Base-by-base conservation (phyloP, 2,113 vertebrate genomes). In the Pao palembangensis region DNA sequence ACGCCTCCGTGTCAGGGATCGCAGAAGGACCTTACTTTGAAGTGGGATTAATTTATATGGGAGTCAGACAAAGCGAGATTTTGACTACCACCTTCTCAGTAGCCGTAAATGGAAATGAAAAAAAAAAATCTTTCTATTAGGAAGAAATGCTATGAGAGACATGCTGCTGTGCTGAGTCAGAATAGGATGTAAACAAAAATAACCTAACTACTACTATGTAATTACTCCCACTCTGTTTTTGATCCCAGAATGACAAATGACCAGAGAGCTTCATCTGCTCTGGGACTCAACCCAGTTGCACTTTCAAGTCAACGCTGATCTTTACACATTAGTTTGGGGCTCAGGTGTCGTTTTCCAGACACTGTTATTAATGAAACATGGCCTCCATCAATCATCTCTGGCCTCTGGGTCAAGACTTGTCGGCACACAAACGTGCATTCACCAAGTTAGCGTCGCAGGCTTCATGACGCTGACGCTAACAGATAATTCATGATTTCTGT, bases 281-380 rank as follows among this genome's bases (percentile, higher is more conserved):
- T 28, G 44, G 67, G 67, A 73, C 69, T 55, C 78, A 75, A 81
- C 74, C 76, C 54, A 43, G 46, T 57, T n/a, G 16, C 41, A 18
- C 58, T 70, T 58, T 48, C 55, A 34, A 63, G 76, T 81, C 83
- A 69, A 42, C 25, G 1, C 69, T 75, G 68, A 87, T 78, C 79
- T 64, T 47, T 51, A 8, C 12, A 44, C 42, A 80, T 79, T 77
- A 48, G 64, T 64, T 73, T 77, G 71, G 78, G 76, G 67, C 71
- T 83, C 83, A 73, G 64, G 68, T 86, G 81, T 84, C 80, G 71
- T 64, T 58, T 67, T 71, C 58, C 34, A 71, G 52, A 79, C 66
- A 74, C 73, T 74, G 51, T 78, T 70, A 83, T 80, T 83, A 80
- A 81, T 80, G 71, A 80, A 85, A 76, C 19, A 16, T 23, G 34